These are phyloP conservation scores for Oplegnathus fasciatus DNA, from an alignment of 2,113 vertebrate genomes.

Conservation along the genomic window DNA sequence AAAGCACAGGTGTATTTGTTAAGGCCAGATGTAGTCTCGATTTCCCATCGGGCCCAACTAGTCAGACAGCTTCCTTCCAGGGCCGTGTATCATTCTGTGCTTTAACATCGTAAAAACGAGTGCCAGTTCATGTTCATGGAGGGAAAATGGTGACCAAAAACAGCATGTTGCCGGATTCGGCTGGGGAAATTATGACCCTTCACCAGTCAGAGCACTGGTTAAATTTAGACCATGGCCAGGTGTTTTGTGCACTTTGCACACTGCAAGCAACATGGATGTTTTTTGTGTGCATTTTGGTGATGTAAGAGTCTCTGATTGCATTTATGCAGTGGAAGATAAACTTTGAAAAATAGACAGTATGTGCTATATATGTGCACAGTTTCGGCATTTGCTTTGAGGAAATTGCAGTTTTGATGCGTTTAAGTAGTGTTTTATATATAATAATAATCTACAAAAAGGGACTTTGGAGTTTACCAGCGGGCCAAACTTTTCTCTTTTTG, in stretches of 20 bases:
- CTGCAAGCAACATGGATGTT: background rate
- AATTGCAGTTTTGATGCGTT: too few relatives aligned
- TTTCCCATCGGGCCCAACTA: constrained; percentile 68
- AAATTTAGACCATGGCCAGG: constrained; percentile 61
- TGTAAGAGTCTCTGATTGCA: background rate
- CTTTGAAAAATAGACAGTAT: too few relatives aligned
- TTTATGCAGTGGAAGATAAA: background rate
- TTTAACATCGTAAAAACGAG: constrained; percentile 44
- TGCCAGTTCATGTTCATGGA: background rate
- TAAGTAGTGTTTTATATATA: background rate
- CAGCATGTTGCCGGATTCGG: background rate
- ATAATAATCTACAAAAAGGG: background rate
- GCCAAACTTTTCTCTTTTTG: background rate
- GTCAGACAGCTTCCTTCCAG: constrained; percentile 39
- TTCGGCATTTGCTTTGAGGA: too few relatives aligned
- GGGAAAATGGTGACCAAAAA: constrained; percentile 42
- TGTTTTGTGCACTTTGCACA: constrained; percentile 23
- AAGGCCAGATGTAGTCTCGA: constrained; percentile 68
- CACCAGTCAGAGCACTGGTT: constrained; percentile 24
- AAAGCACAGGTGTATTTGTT: constrained; percentile 73
- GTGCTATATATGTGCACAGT: background rate
- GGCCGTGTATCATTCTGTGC: constrained; percentile 54
- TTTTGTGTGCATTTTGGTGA: background rate
- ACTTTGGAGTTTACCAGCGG: background rate
- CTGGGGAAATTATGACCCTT: constrained; percentile 39